Base-by-base conservation (phyloP, 2,888 invertebrate genomes). In the Steromphala cineraria region DNA sequence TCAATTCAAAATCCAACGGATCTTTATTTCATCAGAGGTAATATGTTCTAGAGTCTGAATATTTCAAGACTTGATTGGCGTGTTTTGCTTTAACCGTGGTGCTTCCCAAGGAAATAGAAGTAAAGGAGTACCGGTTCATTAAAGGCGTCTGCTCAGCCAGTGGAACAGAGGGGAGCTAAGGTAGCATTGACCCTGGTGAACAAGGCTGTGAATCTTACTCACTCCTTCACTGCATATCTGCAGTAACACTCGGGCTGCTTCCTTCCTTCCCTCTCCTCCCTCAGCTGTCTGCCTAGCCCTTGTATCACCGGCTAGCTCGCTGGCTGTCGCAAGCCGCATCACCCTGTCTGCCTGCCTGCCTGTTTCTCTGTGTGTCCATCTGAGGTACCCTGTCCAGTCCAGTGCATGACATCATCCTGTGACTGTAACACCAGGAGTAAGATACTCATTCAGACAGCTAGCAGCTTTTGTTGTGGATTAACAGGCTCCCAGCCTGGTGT, bases 271-370 rank as follows among this genome's bases (percentile, higher is more conserved):
- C 46, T 46, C 46, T 46, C 46, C 46, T 46, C 46, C 46, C 46
- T 46, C 46, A 40, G 36, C 71, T 71, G 71, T n/a, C n/a, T n/a
- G n/a, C n/a, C 71, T 71, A 71, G 71, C n/a, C 71, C 31, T n/a
- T 17, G 28, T 40, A 31, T 36, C 36, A 71, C 31, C n/a, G 71
- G 36, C 19, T 40, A 71, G 71, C 71, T 71, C 4, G n/a, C n/a
- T n/a, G 17, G 46, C 46, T 46, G 46, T 46, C 46, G 46, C 13
- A 13, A 46, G 46, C 13, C 46, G 46, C 46, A 10, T 46, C 46
- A 46, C 46, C 46, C 7, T 13, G 46, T 46, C 46, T 46, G 46
- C 36, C 36, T 36, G 36, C 36, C 36, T 46, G 46, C 13, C 46
- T 46, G 4, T 46, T 7, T 46, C 10, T 10, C 46, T 46, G 4